Evolutionary conservation across 2,113 vertebrate genomes (phyloP).

Genomic region (Cyprinodon tularosa): DNA sequence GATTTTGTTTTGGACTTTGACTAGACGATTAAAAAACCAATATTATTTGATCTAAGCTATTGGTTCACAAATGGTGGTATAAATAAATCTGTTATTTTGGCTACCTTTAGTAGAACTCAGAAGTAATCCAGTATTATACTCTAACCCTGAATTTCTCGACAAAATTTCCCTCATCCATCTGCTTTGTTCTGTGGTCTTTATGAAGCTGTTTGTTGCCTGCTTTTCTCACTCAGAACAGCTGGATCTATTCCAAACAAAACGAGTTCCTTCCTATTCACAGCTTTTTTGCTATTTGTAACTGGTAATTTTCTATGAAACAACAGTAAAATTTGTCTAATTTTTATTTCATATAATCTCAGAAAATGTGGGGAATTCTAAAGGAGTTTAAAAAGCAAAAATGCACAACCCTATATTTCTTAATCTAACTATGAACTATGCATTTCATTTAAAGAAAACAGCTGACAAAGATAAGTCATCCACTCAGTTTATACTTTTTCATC

Average conservation of each 20-base stretch:
- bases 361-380: not conserved
- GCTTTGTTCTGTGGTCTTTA: not conserved
- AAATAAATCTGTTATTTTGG: not conserved
- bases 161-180: not conserved
- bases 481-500: slow-evolving; percentile 67
- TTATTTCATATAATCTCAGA: slow-evolving; percentile 11
- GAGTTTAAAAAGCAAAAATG: too few relatives aligned
- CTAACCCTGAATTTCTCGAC: not conserved
- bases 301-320: not conserved
- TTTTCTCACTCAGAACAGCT: not conserved
- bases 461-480: slow-evolving; percentile 67
- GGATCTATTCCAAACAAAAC: not conserved
- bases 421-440: slow-evolving; percentile 25
- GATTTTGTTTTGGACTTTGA: not conserved
- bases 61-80: not conserved
- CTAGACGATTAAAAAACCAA: too few relatives aligned
- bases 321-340: too few relatives aligned
- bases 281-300: not conserved
- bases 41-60: too few relatives aligned
- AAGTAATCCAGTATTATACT: not conserved
- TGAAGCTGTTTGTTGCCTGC: not conserved
- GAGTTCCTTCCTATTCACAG: not conserved
- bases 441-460: slow-evolving; percentile 65
- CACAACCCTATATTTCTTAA: slow-evolving; percentile 18
- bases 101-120: not conserved